Evolutionary conservation across 2,113 vertebrate species (phyloP).

Genomic region (Anser cygnoides): DNA sequence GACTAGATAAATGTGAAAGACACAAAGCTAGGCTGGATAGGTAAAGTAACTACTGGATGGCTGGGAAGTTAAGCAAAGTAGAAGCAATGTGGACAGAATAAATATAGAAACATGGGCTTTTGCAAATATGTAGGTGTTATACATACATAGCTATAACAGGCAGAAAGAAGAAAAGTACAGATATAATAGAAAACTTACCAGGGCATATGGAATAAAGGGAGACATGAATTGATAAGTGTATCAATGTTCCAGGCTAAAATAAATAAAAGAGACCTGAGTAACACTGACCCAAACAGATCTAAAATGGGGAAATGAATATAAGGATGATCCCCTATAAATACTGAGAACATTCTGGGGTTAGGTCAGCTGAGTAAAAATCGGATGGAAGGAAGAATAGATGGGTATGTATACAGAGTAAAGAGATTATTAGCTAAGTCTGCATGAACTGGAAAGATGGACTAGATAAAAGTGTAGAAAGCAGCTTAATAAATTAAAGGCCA

Average conservation of each 20-base stretch:
- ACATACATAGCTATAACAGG: neutral
- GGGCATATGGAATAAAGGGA: neutral
- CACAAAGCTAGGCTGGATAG: neutral
- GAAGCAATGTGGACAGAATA: neutral
- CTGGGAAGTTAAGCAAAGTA: neutral
- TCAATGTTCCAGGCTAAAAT: neutral
- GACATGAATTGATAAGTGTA: neutral
- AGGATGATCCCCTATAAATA: neutral
- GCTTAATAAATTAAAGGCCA: neutral
- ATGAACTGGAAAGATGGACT: neutral
- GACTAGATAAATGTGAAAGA: neutral
- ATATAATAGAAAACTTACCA: neutral
- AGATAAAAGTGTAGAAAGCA: neutral
- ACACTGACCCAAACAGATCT: neutral
- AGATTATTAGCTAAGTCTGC: neutral
- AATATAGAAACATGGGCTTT: neutral
- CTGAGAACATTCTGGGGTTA: neutral
- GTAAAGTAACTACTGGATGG: neutral
- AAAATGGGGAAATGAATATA: accelerated
- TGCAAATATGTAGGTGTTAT: neutral
- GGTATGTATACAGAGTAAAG: neutral
- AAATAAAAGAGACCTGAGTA: neutral
- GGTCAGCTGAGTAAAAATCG: neutral
- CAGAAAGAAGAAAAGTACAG: neutral
- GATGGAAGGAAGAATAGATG: neutral